Evolutionary conservation across 1,140 invertebrate species (phyloP).

Genomic region (Hypsibius dujardini): DNA sequence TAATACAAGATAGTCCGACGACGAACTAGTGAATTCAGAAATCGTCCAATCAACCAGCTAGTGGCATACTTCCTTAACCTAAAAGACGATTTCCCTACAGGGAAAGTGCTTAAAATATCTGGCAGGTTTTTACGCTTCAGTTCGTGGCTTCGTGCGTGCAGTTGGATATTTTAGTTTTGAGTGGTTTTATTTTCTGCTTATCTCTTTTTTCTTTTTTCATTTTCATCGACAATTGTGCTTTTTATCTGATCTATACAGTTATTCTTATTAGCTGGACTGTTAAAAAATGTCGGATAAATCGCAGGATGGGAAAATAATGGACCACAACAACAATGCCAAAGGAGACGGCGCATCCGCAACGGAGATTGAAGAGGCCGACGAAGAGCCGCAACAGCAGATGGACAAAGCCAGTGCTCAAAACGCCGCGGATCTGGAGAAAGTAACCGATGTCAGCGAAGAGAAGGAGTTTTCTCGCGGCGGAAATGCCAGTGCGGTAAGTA

Average conservation of each 20-base stretch:
- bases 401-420: slow-evolving; percentile 19
- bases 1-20: too few relatives aligned
- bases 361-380: slow-evolving; percentile 20
- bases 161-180: too few relatives aligned
- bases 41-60: too few relatives aligned
- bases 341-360: not conserved
- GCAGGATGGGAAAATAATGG: not conserved
- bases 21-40: too few relatives aligned
- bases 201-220: too few relatives aligned
- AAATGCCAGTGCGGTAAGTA: slow-evolving; percentile 12
- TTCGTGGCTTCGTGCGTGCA: too few relatives aligned
- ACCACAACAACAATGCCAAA: not conserved
- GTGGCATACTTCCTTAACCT: too few relatives aligned
- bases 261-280: not conserved
- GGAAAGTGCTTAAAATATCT: too few relatives aligned
- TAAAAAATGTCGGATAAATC: not conserved
- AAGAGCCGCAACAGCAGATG: slow-evolving; percentile 23
- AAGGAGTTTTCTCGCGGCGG: slow-evolving; percentile 12
- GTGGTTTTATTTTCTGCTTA: too few relatives aligned
- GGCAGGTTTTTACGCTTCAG: too few relatives aligned
- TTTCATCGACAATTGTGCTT: not conserved
- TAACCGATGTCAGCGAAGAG: slow-evolving; percentile 4
- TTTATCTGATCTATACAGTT: not conserved
- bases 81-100: too few relatives aligned
- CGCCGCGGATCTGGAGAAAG: slow-evolving; percentile 11